Evolutionary conservation across 2,113 vertebrate species (phyloP).

Genomic region (Oenanthe melanoleuca): DNA sequence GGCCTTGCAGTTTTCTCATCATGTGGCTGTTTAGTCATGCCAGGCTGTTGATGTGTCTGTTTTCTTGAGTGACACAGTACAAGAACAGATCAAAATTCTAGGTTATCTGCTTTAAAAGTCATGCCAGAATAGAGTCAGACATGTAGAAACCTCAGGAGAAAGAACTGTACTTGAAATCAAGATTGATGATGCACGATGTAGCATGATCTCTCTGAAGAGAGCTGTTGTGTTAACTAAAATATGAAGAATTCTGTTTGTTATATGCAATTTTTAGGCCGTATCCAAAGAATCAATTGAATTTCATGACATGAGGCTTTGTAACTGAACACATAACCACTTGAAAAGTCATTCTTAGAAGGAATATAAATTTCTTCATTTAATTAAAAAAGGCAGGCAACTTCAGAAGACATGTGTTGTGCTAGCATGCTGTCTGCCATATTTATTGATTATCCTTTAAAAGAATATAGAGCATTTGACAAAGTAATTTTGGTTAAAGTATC

Average conservation of each 20-base stretch:
- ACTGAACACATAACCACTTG: neutral
- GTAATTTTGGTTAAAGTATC: slow-evolving; percentile 38
- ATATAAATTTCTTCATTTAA: neutral
- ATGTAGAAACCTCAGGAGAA: neutral
- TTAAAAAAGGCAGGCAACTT: neutral
- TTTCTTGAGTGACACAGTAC: neutral
- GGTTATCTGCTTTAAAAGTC: neutral
- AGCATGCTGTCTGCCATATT: neutral
- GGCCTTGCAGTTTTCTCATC: neutral
- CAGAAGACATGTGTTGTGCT: neutral
- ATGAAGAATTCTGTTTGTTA: neutral
- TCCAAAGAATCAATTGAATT: neutral
- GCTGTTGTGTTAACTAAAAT: neutral
- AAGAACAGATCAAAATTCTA: neutral
- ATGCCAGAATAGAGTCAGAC: neutral
- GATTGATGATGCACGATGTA: neutral
- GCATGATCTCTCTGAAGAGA: neutral
- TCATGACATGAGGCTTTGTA: neutral
- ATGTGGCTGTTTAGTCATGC: neutral
- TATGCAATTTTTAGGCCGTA: no score
- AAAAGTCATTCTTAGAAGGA: neutral
- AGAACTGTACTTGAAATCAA: neutral
- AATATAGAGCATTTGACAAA: neutral
- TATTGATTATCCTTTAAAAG: neutral
- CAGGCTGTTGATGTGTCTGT: neutral